Conservation (phyloP, 2,888 invertebrate genomes). For the Chrysina gloriosa region DNA sequence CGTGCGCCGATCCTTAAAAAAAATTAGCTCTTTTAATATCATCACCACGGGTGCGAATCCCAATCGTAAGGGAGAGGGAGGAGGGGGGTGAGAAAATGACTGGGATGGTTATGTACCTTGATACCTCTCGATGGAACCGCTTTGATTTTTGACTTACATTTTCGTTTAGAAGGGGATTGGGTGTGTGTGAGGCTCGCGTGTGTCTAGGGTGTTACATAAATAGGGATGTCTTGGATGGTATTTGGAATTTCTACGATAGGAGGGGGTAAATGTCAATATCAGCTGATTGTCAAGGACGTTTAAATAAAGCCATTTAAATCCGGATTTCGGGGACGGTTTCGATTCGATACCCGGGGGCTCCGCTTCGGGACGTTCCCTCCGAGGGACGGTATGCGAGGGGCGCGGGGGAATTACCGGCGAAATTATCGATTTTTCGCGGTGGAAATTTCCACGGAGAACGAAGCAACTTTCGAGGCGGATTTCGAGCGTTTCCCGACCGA, state of each 20-base stretch:
- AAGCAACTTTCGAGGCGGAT: neutral
- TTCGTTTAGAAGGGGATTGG: too few species aligned
- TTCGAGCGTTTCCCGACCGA: neutral
- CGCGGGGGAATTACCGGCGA: neutral
- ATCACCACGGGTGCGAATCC: neutral
- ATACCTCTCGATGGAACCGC: neutral
- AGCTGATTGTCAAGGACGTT: slow-evolving; percentile 39
- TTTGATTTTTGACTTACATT: too few species aligned
- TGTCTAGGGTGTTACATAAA: neutral
- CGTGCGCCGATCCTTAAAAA: slow-evolving; percentile 64
- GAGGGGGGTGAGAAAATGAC: too few species aligned
- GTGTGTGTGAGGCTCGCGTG: too few species aligned
- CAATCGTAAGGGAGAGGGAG: too few species aligned
- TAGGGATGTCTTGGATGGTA: neutral
- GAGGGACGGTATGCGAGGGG: neutral
- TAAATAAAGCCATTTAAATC: neutral
- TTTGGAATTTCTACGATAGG: neutral
- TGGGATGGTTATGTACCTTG: too few species aligned
- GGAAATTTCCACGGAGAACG: slow-evolving; percentile 37
- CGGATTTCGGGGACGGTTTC: too few species aligned
- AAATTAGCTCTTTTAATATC: neutral
- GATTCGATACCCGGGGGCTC: too few species aligned
- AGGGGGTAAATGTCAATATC: slow-evolving; percentile 31
- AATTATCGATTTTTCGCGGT: slow-evolving; percentile 31
- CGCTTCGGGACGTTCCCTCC: too few species aligned